These are phyloP conservation scores for Cybosia mesomella DNA, from an alignment of 2,888 invertebrate species.

Conservation along the genomic window DNA sequence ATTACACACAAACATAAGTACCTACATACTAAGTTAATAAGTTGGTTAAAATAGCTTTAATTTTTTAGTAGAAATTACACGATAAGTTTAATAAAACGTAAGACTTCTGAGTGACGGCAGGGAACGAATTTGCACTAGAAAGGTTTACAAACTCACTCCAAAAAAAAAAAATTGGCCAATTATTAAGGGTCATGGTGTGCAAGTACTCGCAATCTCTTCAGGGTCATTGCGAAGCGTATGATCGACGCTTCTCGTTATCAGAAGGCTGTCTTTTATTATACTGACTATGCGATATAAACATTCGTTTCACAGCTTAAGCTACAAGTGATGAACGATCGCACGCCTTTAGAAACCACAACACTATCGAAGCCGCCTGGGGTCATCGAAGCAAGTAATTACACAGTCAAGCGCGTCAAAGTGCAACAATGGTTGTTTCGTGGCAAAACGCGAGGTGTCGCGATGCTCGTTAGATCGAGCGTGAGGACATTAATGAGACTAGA, in stretches of 20 bases:
- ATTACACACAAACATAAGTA: no score
- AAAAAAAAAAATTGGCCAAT: no score
- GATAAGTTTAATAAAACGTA: background rate
- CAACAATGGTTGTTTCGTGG: slow-evolving; percentile 54
- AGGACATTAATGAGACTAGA: slow-evolving; percentile 77
- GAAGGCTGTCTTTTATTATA: background rate
- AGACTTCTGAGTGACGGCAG: no score
- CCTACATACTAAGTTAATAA: no score
- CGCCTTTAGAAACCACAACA: slow-evolving; percentile 3
- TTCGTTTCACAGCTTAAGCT: background rate
- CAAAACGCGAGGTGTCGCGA: slow-evolving; percentile 70
- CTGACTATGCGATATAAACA: background rate
- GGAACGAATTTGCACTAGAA: background rate
- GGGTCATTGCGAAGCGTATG: no score
- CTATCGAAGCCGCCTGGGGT: slow-evolving; percentile 34
- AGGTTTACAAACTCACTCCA: no score
- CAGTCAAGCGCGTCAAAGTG: slow-evolving; percentile 57
- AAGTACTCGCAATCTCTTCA: no score
- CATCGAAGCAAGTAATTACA: slow-evolving; percentile 57
- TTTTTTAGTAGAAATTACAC: background rate
- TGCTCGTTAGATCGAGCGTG: slow-evolving; percentile 76
- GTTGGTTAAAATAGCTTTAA: background rate
- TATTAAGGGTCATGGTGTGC: no score
- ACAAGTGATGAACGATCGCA: background rate
- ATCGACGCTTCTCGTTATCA: background rate